A percentile compares a stretch with the other conserved stretches of the same genome.
phyloP scores from a whole-genome alignment of 2,888 invertebrate genomes.

The Lydus trimaculatus region DNA sequence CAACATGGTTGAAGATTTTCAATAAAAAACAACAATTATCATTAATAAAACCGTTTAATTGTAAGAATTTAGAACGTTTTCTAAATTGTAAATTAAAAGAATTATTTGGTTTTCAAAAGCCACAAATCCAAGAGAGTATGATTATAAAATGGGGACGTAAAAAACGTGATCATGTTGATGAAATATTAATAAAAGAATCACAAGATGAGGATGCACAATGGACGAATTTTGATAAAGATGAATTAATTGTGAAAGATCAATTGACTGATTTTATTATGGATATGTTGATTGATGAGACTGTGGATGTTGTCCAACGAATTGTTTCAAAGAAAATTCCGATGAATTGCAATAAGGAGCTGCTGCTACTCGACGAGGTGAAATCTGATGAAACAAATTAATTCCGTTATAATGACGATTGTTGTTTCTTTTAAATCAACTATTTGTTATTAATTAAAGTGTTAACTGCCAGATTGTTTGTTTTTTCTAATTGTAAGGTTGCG shows the following conservation, averaged over 20 bases:
- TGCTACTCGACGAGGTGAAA: background rate
- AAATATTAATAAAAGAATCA: constrained; percentile 73
- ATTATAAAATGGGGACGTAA: constrained; percentile 70
- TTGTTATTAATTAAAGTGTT: background rate
- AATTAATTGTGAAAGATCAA: constrained; percentile 71
- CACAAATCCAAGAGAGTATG: constrained; percentile 64
- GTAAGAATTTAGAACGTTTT: constrained; percentile 61
- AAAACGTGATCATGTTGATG: constrained; percentile 75
- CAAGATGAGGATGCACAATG: constrained; percentile 76
- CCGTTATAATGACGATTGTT: background rate
- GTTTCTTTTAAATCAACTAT: background rate
- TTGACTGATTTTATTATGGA: constrained; percentile 67
- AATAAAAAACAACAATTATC: constrained; percentile 53
- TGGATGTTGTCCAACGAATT: constrained; percentile 46
- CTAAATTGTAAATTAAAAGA: constrained; percentile 64
- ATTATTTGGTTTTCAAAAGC: constrained; percentile 64
- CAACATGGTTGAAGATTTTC: constrained; percentile 63
- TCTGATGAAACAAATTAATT: background rate
- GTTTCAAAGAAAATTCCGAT: constrained; percentile 39
- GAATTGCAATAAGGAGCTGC: constrained; percentile 4
- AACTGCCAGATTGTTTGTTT: background rate
- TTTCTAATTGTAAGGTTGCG: background rate
- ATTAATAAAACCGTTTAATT: constrained; percentile 61
- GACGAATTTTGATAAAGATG: constrained; percentile 77
- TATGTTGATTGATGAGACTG: constrained; percentile 63